Conservation (phyloP, 1,140 invertebrate genomes). For the Pachypsylla venusta region DNA sequence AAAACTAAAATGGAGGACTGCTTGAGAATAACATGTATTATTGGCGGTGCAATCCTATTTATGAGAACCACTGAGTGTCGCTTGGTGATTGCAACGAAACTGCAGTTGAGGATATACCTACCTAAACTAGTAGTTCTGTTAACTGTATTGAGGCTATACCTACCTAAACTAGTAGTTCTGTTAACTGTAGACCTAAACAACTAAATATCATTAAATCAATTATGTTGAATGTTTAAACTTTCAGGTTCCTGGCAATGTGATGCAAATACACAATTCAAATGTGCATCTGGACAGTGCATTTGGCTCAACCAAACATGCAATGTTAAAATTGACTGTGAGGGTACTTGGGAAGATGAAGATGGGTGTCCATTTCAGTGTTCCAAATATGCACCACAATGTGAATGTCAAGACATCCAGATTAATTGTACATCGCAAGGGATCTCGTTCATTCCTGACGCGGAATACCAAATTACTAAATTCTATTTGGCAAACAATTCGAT, state of each 20-base stretch:
- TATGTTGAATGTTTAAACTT: no score
- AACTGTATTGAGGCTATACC: no score
- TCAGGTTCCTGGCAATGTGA: constrained; percentile 21
- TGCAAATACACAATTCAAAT: constrained; percentile 25
- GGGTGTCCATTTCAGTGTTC: constrained; percentile 30
- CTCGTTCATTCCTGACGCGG: constrained; percentile 21
- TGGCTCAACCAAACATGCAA: constrained; percentile 29
- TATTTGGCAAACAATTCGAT: constrained; percentile 5
- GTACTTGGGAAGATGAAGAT: constrained; percentile 33
- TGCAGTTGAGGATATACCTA: no score
- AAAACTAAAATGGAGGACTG: no score
- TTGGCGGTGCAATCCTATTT: no score
- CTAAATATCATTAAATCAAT: no score
- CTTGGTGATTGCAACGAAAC: no score
- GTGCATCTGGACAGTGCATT: constrained; percentile 28
- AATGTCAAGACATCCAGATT: constrained; percentile 29
- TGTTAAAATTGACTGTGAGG: constrained; percentile 30
- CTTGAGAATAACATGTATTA: no score
- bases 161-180: no score
- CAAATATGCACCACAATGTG: constrained; percentile 24
- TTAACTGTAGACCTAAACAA: no score
- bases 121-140: no score
- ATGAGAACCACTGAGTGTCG: no score
- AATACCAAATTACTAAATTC: constrained; percentile 28
- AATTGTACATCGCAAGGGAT: constrained; percentile 25